These are phyloP conservation scores for Lepetodrilus schrolli DNA, from an alignment of 2,888 invertebrate species.

Conservation along the genomic window DNA sequence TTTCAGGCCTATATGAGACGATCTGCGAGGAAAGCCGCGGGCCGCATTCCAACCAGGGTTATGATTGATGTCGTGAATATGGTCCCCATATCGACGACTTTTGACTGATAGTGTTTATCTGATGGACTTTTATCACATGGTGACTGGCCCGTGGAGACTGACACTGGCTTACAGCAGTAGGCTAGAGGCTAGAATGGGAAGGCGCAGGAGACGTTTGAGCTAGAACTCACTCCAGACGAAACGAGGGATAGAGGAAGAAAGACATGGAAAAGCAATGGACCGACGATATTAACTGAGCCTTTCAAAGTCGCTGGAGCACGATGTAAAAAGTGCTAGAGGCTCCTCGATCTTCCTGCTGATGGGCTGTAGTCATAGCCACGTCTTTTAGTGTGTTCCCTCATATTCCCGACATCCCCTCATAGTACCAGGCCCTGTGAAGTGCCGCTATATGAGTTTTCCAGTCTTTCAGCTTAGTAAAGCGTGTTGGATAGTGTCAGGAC, in stretches of 20 bases:
- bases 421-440: background rate
- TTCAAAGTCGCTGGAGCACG: slow-evolving; percentile 4
- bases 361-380: background rate
- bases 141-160: slow-evolving; percentile 22
- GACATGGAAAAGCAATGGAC: background rate
- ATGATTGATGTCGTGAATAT: slow-evolving; percentile 23
- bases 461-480: background rate
- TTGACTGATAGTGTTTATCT: slow-evolving; percentile 25
- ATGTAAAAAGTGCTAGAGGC: background rate
- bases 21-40: background rate
- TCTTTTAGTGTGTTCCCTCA: background rate
- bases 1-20: slow-evolving; percentile 12
- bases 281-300: background rate
- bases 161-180: background rate
- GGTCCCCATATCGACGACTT: slow-evolving; percentile 22
- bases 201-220: background rate
- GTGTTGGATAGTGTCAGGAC: background rate
- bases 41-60: background rate
- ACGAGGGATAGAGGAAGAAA: background rate
- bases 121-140: slow-evolving; percentile 22
- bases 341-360: background rate
- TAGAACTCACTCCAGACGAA: background rate
- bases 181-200: background rate
- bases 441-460: slow-evolving; percentile 2
- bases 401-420: background rate